Evolutionary conservation across 2,113 vertebrate species (phyloP).

Genomic region (Atractosteus spatula): DNA sequence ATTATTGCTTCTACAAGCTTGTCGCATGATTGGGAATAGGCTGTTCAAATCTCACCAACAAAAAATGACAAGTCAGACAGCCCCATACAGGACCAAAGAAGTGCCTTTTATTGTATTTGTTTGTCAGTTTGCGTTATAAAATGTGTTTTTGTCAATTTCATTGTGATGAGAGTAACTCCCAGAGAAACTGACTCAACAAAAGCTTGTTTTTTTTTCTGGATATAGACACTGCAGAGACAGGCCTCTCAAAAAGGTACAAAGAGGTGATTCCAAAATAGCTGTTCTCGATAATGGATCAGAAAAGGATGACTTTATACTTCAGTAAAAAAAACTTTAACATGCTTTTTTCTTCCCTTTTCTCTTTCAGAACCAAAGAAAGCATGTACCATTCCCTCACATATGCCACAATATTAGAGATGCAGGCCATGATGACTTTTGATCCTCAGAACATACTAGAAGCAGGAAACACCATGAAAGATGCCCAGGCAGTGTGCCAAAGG

Average conservation of each 20-base stretch:
- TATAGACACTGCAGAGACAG: background rate
- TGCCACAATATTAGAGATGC: conserved; percentile 95
- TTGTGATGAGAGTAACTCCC: too few relatives aligned
- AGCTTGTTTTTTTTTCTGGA: too few relatives aligned
- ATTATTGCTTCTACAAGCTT: too few relatives aligned
- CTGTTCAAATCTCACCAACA: too few relatives aligned
- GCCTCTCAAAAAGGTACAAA: background rate
- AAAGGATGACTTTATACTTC: background rate
- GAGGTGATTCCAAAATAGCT: background rate
- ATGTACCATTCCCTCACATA: conserved; percentile 96
- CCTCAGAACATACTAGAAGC: conserved; percentile 86
- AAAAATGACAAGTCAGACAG: too few relatives aligned
- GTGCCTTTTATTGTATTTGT: too few relatives aligned
- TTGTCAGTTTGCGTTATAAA: too few relatives aligned
- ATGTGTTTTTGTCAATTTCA: too few relatives aligned
- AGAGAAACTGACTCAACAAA: too few relatives aligned
- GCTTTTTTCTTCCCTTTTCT: conserved; percentile 24
- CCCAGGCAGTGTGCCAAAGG: conserved; percentile 88
- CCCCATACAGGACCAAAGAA: too few relatives aligned
- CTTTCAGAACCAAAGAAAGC: conserved; percentile 84
- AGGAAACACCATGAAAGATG: conserved; percentile 92
- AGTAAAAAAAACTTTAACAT: too few relatives aligned
- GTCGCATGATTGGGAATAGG: too few relatives aligned
- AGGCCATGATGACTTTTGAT: conserved; percentile 98
- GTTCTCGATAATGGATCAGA: background rate